phyloP scores from a whole-genome alignment of 2,888 invertebrate species.

The Chydorus sphaericus region DNA sequence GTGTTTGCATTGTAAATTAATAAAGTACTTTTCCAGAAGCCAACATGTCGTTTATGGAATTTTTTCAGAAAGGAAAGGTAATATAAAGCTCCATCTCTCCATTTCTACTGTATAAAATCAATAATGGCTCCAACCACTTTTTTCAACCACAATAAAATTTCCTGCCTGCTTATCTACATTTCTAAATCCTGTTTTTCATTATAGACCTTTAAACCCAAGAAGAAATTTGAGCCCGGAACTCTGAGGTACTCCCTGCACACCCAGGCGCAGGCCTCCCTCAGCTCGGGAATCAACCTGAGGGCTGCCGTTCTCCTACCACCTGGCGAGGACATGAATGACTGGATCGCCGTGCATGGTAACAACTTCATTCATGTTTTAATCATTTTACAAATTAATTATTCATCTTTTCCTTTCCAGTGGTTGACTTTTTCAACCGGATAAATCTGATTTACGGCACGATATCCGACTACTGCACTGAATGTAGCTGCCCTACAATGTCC shows the following conservation, averaged over 20 bases:
- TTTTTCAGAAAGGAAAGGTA: constrained; percentile 65
- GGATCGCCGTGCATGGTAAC: constrained; percentile 82
- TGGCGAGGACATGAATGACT: constrained; percentile 73
- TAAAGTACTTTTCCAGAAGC: too few species aligned
- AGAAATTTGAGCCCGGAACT: constrained; percentile 73
- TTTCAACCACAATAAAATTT: constrained; percentile 1
- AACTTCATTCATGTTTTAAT: too few species aligned
- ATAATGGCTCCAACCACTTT: too few species aligned
- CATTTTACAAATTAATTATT: background rate
- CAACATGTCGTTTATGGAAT: constrained; percentile 53
- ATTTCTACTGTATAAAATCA: background rate
- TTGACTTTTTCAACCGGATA: constrained; percentile 86
- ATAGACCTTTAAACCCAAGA: constrained; percentile 80
- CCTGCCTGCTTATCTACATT: background rate
- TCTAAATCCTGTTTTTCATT: constrained; percentile 22
- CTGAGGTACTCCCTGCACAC: constrained; percentile 73
- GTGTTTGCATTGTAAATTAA: too few species aligned
- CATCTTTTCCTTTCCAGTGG: constrained; percentile 43
- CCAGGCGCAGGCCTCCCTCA: constrained; percentile 77
- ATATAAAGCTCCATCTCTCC: constrained; percentile 18
- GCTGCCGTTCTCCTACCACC: constrained; percentile 64
- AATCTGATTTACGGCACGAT: constrained; percentile 83
- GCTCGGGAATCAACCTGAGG: constrained; percentile 73
- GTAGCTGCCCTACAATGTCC: constrained; percentile 76
- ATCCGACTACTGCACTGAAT: constrained; percentile 65